phyloP scores from a whole-genome alignment of 2,113 vertebrate species.

The Passer montanus region DNA sequence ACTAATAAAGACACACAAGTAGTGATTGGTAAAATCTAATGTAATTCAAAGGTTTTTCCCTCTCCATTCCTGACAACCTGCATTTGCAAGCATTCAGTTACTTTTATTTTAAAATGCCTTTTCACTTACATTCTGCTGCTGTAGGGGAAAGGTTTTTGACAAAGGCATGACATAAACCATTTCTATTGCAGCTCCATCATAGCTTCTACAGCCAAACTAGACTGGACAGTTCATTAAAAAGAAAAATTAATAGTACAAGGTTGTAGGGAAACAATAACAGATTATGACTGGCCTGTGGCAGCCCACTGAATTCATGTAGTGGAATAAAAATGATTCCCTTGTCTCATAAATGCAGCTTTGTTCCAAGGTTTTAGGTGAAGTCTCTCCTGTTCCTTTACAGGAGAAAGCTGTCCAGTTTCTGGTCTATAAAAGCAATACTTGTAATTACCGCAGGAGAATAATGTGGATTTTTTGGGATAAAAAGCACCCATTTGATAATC shows the following conservation, averaged over 20 bases:
- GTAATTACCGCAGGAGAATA: not conserved
- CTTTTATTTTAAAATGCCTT: constrained; percentile 76
- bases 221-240: constrained; percentile 81
- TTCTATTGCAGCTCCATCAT: constrained; percentile 76
- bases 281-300: constrained; percentile 72
- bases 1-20: not conserved
- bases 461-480: not conserved
- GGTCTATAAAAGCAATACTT: not conserved
- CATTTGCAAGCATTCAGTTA: constrained; percentile 60
- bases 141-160: constrained; percentile 72
- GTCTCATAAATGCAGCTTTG: constrained; percentile 38
- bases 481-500: not conserved
- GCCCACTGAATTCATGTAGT: constrained; percentile 25
- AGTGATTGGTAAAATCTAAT: constrained; percentile 18
- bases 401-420: not conserved
- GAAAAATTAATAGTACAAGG: constrained; percentile 79
- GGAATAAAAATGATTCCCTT: constrained; percentile 48
- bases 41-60: constrained; percentile 32
- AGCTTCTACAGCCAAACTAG: constrained; percentile 67
- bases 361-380: constrained; percentile 36
- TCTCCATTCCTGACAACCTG: constrained; percentile 69
- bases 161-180: constrained; percentile 82
- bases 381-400: not conserved
- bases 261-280: constrained; percentile 75
- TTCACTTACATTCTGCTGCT: constrained; percentile 80